Percentiles rank a stretch among this genome's conserved stretches.
Conservation (phyloP, 2,797 vertebrate genomes). For the Myotis myotis region DNA sequence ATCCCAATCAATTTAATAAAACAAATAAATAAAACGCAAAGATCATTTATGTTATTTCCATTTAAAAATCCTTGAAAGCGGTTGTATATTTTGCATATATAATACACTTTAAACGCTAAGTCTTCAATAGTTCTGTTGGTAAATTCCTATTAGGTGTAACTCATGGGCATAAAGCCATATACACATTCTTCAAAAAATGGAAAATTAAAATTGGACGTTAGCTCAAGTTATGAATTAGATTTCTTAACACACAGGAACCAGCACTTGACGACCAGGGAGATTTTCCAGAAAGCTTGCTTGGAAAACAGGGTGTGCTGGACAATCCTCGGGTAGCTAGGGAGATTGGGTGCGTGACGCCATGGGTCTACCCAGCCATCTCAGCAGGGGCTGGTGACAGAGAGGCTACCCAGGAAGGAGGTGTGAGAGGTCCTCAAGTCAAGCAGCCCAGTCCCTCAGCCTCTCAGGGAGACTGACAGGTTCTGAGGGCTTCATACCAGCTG, state of each 20-base stretch:
- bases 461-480: background rate
- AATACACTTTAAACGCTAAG: background rate
- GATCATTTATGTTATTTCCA: background rate
- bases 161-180: background rate
- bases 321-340: background rate
- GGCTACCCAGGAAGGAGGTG: background rate
- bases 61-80: background rate
- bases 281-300: background rate
- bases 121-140: background rate
- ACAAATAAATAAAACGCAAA: background rate
- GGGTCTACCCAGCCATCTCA: background rate
- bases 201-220: background rate
- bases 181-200: background rate
- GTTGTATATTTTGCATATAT: constrained; percentile 14
- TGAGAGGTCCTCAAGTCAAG: background rate
- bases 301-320: background rate
- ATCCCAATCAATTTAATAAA: too few species aligned
- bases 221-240: background rate
- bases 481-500: background rate
- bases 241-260: background rate
- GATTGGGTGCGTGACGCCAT: background rate
- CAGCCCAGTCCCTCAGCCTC: background rate
- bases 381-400: background rate
- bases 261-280: background rate
- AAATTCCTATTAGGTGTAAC: background rate